phyloP scores from a whole-genome alignment of 2,797 vertebrate species.

The Lagocephalus sceleratus region DNA sequence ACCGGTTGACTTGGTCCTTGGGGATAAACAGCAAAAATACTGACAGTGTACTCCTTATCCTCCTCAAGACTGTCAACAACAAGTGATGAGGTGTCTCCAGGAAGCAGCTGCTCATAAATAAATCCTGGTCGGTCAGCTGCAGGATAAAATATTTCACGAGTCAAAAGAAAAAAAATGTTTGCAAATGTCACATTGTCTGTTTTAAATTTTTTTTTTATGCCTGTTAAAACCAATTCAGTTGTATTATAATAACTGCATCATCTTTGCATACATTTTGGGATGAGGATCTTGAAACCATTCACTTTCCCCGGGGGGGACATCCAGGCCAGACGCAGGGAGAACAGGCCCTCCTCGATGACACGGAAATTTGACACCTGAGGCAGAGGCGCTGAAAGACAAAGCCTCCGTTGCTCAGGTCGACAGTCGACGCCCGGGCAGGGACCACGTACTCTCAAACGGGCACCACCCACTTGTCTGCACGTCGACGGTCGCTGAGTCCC shows the following conservation, averaged over 20 bases:
- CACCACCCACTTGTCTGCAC: conserved; percentile 79
- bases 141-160: conserved; percentile 20
- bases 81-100: conserved; percentile 77
- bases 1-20: conserved; percentile 80
- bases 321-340: conserved; percentile 83
- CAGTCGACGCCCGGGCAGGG: not conserved
- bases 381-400: conserved; percentile 69
- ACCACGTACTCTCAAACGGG: not conserved
- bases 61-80: conserved; percentile 84
- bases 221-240: not conserved
- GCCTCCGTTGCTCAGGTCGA: not conserved
- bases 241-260: not conserved
- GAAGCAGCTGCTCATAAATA: conserved; percentile 78
- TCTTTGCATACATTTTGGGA: conserved; percentile 83
- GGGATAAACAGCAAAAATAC: conserved; percentile 78
- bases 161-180: not conserved
- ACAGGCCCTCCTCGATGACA: conserved; percentile 83
- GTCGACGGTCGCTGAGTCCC: conserved; percentile 59
- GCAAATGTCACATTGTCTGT: not conserved
- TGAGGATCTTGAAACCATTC: conserved; percentile 83
- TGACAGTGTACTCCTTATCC: conserved; percentile 81
- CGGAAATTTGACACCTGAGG: conserved; percentile 86
- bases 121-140: conserved; percentile 79
- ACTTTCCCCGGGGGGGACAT: conserved; percentile 77
- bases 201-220: not conserved